phyloP scores from a whole-genome alignment of 2,797 vertebrate genomes.

The Megaceryle alcyon region DNA sequence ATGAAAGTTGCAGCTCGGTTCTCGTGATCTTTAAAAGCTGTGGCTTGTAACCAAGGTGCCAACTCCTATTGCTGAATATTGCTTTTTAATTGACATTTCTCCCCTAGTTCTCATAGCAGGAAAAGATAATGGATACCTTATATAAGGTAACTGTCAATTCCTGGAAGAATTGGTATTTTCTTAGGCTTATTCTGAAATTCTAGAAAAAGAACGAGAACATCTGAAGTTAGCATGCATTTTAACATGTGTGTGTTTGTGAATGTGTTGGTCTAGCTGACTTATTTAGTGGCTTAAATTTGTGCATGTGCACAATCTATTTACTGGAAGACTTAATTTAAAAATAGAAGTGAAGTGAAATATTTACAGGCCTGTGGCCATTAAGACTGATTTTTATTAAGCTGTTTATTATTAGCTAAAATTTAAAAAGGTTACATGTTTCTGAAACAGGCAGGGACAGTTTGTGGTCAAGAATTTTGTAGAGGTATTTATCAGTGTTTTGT shows the following conservation, averaged over 20 bases:
- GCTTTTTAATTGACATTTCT: background rate
- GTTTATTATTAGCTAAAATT: background rate
- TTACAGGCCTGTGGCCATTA: background rate
- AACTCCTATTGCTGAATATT: background rate
- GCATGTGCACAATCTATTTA: background rate
- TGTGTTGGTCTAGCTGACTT: background rate
- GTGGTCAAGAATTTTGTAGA: background rate
- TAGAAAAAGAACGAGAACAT: background rate
- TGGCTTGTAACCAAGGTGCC: background rate
- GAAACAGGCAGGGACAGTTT: background rate
- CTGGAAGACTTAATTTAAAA: background rate
- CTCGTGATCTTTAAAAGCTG: background rate
- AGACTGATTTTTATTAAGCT: background rate
- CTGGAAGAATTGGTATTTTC: background rate
- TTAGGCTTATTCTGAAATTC: background rate
- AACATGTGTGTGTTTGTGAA: background rate
- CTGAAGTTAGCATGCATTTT: background rate
- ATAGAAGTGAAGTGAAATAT: background rate
- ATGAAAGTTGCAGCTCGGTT: background rate
- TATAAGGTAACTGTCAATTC: background rate
- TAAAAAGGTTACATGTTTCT: background rate
- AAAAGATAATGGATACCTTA: background rate
- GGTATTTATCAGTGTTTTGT: background rate
- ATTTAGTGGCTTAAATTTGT: background rate
- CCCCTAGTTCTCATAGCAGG: background rate